A percentile compares a stretch with the other conserved stretches of the same genome.
phyloP scores from a whole-genome alignment of 2,797 vertebrate species.

The Ibycter americanus region DNA sequence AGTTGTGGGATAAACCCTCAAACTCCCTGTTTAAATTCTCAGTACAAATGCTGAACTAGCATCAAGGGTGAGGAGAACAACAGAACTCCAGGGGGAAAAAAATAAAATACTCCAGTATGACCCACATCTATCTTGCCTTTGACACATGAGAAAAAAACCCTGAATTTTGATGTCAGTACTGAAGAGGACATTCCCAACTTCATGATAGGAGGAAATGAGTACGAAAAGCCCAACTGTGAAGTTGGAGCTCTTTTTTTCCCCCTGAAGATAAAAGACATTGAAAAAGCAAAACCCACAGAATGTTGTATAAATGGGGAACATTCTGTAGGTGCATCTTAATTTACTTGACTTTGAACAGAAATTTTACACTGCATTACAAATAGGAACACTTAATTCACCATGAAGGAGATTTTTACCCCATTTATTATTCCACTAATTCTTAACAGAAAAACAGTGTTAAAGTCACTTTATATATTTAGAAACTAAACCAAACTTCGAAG shows the following conservation, averaged over 20 bases:
- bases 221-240: constrained; percentile 39
- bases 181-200: constrained; percentile 29
- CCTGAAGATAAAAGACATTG: not conserved
- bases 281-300: not conserved
- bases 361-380: not conserved
- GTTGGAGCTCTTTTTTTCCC: not conserved
- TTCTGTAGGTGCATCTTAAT: constrained; percentile 9
- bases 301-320: not conserved
- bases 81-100: not conserved
- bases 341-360: not conserved
- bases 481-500: constrained; percentile 14
- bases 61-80: not conserved
- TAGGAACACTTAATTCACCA: not conserved
- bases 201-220: constrained; percentile 10
- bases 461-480: constrained; percentile 16
- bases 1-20: not conserved
- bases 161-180: constrained; percentile 10
- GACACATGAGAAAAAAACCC: constrained; percentile 6
- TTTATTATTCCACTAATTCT: not conserved
- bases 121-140: constrained; percentile 30
- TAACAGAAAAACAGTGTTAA: not conserved
- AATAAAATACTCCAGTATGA: not conserved
- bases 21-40: constrained; percentile 21
- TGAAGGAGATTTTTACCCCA: not conserved
- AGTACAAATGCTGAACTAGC: constrained; percentile 18